Evolutionary conservation across 2,888 invertebrate genomes (phyloP).

Genomic region (Pandemis heparana): DNA sequence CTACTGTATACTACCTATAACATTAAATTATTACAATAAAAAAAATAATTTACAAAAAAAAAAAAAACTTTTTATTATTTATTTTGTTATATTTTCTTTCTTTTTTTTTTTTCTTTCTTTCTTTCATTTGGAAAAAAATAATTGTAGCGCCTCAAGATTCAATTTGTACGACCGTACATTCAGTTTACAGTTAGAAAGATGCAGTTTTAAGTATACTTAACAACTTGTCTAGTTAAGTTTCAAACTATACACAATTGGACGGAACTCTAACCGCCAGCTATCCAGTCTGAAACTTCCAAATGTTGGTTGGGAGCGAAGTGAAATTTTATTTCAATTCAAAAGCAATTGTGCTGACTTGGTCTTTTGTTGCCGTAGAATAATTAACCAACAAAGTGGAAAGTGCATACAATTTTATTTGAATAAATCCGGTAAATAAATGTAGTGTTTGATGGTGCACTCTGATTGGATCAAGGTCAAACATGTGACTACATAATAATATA

Average conservation of each 20-base stretch:
- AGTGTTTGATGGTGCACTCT: too few relatives aligned
- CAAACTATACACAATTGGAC: not conserved
- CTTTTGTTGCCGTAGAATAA: not conserved
- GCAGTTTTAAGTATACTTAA: not conserved
- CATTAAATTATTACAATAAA: too few relatives aligned
- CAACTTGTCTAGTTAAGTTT: not conserved
- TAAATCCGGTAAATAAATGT: too few relatives aligned
- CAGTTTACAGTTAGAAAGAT: not conserved
- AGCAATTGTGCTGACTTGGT: not conserved
- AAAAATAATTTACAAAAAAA: too few relatives aligned
- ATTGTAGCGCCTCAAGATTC: not conserved
- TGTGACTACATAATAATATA: too few relatives aligned
- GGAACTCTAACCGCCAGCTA: not conserved
- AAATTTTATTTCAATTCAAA: not conserved
- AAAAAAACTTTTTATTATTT: too few relatives aligned
- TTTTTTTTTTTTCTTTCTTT: too few relatives aligned
- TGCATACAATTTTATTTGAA: too few relatives aligned
- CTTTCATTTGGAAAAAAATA: too few relatives aligned
- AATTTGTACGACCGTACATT: not conserved
- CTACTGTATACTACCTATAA: too few relatives aligned
- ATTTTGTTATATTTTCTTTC: too few relatives aligned
- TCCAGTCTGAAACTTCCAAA: not conserved
- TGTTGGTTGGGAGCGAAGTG: not conserved
- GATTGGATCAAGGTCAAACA: too few relatives aligned
- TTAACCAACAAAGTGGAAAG: not conserved